phyloP scores from a whole-genome alignment of 2,113 vertebrate species.

The Poecilia latipinna region DNA sequence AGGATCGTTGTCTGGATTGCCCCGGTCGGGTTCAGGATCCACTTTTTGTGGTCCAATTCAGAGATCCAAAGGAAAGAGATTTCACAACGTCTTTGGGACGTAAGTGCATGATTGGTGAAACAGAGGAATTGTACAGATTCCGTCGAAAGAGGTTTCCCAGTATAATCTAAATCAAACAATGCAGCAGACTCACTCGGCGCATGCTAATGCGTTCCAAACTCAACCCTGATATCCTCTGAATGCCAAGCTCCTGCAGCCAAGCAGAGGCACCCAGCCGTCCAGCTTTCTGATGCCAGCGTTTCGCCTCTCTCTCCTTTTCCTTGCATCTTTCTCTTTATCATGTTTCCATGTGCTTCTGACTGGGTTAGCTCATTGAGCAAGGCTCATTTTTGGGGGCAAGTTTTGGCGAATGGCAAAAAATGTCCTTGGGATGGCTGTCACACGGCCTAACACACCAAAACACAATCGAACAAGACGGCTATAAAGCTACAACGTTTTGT shows the following conservation, averaged over 20 bases:
- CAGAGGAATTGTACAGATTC: constrained; percentile 25
- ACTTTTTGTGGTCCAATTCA: constrained; percentile 39
- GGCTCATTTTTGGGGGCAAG: not conserved
- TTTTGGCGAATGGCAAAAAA: not conserved
- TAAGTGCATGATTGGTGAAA: constrained; percentile 36
- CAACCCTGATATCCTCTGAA: constrained; percentile 24
- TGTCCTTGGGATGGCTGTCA: not conserved
- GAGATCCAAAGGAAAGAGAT: constrained; percentile 23
- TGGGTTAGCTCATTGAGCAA: not conserved
- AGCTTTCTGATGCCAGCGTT: constrained; percentile 25
- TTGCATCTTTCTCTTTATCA: not conserved
- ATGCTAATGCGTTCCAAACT: constrained; percentile 32
- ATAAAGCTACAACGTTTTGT: not conserved
- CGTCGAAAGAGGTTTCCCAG: constrained; percentile 1
- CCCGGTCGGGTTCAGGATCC: constrained; percentile 13
- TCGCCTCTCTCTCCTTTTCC: not conserved
- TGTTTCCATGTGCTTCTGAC: not conserved
- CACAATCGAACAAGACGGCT: too few species aligned
- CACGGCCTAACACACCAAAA: not conserved
- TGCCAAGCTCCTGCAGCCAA: constrained; percentile 38
- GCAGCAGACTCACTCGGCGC: constrained; percentile 47
- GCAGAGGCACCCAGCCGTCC: constrained; percentile 32
- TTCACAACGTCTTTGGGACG: constrained; percentile 26
- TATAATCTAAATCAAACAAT: constrained; percentile 31
- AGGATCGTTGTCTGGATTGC: constrained; percentile 22